phyloP scores from a whole-genome alignment of 2,888 invertebrate genomes.

The Gerris lacustris region DNA sequence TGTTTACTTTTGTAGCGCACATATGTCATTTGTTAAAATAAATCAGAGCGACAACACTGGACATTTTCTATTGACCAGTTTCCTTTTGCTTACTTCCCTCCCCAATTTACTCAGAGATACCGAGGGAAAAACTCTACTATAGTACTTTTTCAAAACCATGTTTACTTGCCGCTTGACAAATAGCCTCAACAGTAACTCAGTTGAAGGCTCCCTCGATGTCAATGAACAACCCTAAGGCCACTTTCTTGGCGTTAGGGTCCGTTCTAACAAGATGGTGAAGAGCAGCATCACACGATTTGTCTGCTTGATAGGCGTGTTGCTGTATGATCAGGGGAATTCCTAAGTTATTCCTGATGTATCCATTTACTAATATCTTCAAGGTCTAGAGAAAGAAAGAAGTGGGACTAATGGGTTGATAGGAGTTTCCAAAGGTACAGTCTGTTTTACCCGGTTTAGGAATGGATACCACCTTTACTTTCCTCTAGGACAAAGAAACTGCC shows the following conservation, averaged over 20 bases:
- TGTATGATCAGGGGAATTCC: neutral
- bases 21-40: too few species aligned
- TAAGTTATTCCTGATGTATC: neutral
- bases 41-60: too few species aligned
- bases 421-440: neutral
- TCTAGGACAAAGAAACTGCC: neutral
- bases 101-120: too few species aligned
- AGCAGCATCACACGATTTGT: neutral
- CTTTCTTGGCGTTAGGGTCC: neutral
- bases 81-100: too few species aligned
- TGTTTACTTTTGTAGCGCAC: too few species aligned
- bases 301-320: neutral
- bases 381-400: neutral
- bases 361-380: neutral
- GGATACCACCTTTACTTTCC: neutral
- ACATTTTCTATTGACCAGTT: too few species aligned
- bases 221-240: neutral
- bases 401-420: neutral
- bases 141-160: too few species aligned
- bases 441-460: neutral
- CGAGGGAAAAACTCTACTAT: too few species aligned
- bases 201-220: neutral
- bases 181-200: neutral
- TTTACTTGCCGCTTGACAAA: neutral
- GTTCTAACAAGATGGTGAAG: neutral